These are phyloP conservation scores for Manduca sexta DNA, from an alignment of 1,140 invertebrate genomes.

Conservation along the genomic window DNA sequence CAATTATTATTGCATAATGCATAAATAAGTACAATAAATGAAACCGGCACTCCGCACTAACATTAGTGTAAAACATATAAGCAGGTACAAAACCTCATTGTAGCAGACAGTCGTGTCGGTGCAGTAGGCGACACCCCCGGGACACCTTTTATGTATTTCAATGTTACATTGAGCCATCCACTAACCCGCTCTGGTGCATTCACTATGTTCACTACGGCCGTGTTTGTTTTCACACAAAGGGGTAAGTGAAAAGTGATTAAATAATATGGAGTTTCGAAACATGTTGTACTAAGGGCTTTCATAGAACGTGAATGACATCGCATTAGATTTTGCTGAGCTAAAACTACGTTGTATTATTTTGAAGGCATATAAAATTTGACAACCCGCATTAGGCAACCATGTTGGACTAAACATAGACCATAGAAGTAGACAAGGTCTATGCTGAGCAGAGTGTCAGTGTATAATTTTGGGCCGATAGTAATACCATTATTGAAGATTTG, in stretches of 20 bases:
- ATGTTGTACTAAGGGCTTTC: too few relatives aligned
- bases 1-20: not conserved
- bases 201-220: conserved; percentile 17
- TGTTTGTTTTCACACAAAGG: conserved; percentile 1
- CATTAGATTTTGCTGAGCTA: too few relatives aligned
- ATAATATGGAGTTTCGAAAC: too few relatives aligned
- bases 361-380: too few relatives aligned
- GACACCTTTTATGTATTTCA: conserved; percentile 24
- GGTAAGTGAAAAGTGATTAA: not conserved
- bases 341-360: too few relatives aligned
- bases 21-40: not conserved
- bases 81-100: conserved; percentile 13
- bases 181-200: conserved; percentile 22
- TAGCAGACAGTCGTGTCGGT: conserved; percentile 4
- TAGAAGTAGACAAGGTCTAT: too few relatives aligned
- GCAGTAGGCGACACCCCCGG: conserved; percentile 16
- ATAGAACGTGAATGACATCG: too few relatives aligned
- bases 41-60: not conserved
- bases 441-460: too few relatives aligned
- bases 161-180: conserved; percentile 16
- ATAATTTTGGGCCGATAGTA: too few relatives aligned
- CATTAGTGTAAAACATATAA: conserved; percentile 1
- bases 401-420: too few relatives aligned
- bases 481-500: too few relatives aligned
- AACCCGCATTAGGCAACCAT: too few relatives aligned